phyloP scores from a whole-genome alignment of 1,140 invertebrate species.

The Cyrtorhinus lividipennis region DNA sequence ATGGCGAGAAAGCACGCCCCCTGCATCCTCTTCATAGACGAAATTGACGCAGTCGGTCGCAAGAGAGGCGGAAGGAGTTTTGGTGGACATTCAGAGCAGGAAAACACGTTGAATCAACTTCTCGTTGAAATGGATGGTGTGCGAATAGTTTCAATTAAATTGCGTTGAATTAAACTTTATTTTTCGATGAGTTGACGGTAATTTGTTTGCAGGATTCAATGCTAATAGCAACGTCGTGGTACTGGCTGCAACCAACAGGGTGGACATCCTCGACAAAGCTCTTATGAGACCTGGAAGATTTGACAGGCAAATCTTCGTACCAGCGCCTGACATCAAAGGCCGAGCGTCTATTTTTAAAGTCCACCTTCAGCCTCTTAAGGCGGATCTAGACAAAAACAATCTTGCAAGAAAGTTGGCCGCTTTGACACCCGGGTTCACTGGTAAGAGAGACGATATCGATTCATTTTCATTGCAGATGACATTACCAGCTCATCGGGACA shows the following conservation, averaged over 20 bases:
- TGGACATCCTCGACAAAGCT: conserved; percentile 95
- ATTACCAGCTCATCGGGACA: no score
- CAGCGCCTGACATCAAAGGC: conserved; percentile 98
- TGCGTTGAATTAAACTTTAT: no score
- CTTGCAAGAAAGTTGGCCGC: conserved; percentile 89
- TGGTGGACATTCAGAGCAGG: conserved; percentile 95
- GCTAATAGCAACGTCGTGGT: conserved; percentile 96
- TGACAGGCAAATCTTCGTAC: conserved; percentile 95
- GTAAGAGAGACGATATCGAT: conserved; percentile 35
- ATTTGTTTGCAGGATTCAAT: conserved; percentile 62
- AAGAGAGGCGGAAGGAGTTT: conserved; percentile 87
- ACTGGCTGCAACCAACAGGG: conserved; percentile 92
- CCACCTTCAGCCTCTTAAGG: conserved; percentile 80
- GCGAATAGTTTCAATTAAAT: no score
- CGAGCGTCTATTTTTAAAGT: conserved; percentile 81
- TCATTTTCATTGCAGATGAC: not conserved
- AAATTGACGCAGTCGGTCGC: conserved; percentile 97
- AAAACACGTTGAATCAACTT: conserved; percentile 97
- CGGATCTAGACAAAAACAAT: conserved; percentile 73
- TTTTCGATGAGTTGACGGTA: not conserved
- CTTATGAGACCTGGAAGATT: conserved; percentile 92
- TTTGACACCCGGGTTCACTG: conserved; percentile 87
- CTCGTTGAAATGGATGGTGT: conserved; percentile 99
- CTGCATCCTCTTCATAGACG: conserved; percentile 99
- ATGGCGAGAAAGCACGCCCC: conserved; percentile 96